A percentile compares a stretch with the other conserved stretches of the same genome.
Conservation (phyloP, 2,888 invertebrate species). For the Camponotus fellah region DNA sequence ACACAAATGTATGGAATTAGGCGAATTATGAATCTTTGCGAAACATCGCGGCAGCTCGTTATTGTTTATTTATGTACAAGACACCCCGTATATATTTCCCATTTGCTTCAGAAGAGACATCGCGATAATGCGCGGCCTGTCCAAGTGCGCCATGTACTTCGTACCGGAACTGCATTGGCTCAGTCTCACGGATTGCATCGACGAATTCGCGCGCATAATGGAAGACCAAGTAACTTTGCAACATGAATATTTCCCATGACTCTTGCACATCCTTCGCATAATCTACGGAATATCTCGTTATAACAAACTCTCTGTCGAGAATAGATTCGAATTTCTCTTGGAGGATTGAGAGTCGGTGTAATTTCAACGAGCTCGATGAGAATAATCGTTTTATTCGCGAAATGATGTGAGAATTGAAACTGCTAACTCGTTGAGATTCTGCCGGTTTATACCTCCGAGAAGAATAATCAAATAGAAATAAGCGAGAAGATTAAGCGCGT, state of each 20-base stretch:
- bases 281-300: constrained; percentile 8
- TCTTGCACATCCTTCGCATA: neutral
- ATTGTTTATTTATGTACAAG: neutral
- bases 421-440: neutral
- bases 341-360: neutral
- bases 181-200: constrained; percentile 85
- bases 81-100: neutral
- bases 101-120: constrained; percentile 82
- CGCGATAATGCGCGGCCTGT: constrained; percentile 82
- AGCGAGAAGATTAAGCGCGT: neutral
- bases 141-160: constrained; percentile 77
- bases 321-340: neutral
- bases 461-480: neutral
- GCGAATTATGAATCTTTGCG: neutral
- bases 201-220: constrained; percentile 86
- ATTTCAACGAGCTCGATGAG: neutral
- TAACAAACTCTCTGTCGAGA: neutral
- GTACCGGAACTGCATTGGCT: constrained; percentile 86
- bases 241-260: constrained; percentile 22
- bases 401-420: neutral
- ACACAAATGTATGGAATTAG: neutral
- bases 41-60: neutral
- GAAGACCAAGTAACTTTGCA: constrained; percentile 82
- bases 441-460: neutral
- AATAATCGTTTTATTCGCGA: neutral